These are phyloP conservation scores for Drosophila busckii DNA, from an alignment of 1,140 invertebrate species.

Conservation along the genomic window DNA sequence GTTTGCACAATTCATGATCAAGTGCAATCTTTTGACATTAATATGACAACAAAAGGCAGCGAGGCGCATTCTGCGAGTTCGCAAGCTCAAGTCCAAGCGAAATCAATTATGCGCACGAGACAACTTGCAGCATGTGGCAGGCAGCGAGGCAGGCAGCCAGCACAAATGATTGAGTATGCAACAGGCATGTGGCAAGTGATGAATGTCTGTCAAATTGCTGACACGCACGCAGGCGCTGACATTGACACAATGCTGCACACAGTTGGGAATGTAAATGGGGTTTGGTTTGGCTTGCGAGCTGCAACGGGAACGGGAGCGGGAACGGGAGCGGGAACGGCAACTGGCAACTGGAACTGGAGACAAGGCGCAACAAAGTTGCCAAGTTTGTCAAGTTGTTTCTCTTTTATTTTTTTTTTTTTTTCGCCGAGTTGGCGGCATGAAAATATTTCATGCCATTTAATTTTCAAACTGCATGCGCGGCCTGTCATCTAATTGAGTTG, in stretches of 20 bases:
- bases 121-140: conserved; percentile 14
- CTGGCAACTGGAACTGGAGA: conserved; percentile 2
- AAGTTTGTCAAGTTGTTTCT: conserved; percentile 25
- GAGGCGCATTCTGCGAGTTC: no score
- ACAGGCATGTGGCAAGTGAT: conserved; percentile 56
- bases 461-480: conserved; percentile 38
- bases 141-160: conserved; percentile 9
- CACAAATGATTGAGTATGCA: conserved; percentile 73
- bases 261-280: background rate
- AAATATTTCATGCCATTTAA: conserved; percentile 72
- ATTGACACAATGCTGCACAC: conserved; percentile 40
- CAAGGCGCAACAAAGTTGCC: conserved; percentile 44
- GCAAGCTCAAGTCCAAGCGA: conserved; percentile 24
- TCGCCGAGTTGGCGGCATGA: no score
- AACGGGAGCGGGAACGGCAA: background rate
- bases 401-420: no score
- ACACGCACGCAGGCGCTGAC: conserved; percentile 57
- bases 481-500: conserved; percentile 73
- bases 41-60: conserved; percentile 69
- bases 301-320: background rate
- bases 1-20: conserved; percentile 68
- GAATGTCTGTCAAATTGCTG: conserved; percentile 76
- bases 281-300: background rate
- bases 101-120: conserved; percentile 71
- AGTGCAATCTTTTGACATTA: conserved; percentile 76